Evolutionary conservation across 2,797 vertebrate species (phyloP), one percentile per base, ranked within the genome.

Genomic region (Microctenopoma stevenorrisi): DNA sequence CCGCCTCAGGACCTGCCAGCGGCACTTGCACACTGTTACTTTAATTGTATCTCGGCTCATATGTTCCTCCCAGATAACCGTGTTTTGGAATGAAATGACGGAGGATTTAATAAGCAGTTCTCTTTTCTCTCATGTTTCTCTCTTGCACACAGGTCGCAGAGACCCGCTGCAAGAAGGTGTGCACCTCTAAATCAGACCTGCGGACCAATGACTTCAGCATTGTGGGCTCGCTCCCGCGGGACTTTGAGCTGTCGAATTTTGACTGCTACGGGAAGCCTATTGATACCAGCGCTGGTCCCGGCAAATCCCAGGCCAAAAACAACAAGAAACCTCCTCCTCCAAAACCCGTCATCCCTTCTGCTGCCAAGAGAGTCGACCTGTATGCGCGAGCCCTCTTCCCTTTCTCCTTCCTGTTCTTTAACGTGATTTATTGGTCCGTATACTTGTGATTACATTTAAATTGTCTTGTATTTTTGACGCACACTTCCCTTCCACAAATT

Each of bases 141-240:
- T 44, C 55, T 15, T 28, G 0, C n/a, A 6, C 46, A 47, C 91
- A 99, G 98, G 97, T 97, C 88, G 96, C 95, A 16, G 98, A 99
- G 89, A 98, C 95, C 12, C 95, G 98, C 87, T 99, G 97, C 88
- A 99, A 99, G 93, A 99, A 99, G 88, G 98, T 99, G 73, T 99
- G 97, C 88, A 99, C 97, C 18, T 99, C 98, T 1, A 99, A 98
- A 90, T 99, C 98, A 5, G 98, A 99, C 89, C 93, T 99, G 89
- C 94, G 97, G 86, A 96, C 97, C 83, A 98, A 97, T 51, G 98
- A 99, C 91, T 99, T 99, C 94, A 99, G 98, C 94, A 99, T 99
- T 1, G 98, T 99, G 79, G 98, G 98, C 70, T 99, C 98, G 11
- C 95, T 99, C 87, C 98, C 98, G 1, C 95, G 97, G 85, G 98